Conservation (phyloP, 2,797 vertebrate genomes). For the Bovichtus variegatus region DNA sequence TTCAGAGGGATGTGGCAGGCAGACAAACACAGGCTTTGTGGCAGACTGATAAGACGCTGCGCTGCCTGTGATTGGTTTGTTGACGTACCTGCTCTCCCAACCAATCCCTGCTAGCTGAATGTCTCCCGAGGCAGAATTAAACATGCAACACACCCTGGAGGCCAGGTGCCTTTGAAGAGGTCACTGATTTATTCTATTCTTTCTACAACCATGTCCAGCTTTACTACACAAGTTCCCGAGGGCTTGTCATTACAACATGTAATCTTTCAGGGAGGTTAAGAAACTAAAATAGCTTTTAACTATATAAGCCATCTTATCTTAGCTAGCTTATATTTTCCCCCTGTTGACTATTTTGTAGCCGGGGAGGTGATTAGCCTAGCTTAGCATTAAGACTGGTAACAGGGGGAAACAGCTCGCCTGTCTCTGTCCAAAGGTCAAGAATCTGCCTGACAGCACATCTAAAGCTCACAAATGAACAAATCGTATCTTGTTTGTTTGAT, state of each 20-base stretch:
- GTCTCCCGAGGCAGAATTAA: constrained; percentile 41
- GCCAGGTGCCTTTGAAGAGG: constrained; percentile 14
- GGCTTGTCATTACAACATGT: not conserved
- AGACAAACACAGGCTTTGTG: constrained; percentile 60
- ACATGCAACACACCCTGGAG: constrained; percentile 28
- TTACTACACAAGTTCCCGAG: constrained; percentile 23
- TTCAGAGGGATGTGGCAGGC: constrained; percentile 48
- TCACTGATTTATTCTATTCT: not conserved
- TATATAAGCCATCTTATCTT: too few species aligned
- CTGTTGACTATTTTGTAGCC: constrained; percentile 5
- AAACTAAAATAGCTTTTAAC: not conserved
- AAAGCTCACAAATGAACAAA: not conserved
- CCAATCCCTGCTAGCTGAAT: constrained; percentile 45
- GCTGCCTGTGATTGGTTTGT: constrained; percentile 34
- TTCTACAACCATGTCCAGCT: constrained; percentile 6
- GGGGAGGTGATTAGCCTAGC: not conserved
- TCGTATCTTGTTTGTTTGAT: not conserved
- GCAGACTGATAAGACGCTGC: constrained; percentile 51
- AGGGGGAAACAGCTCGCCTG: not conserved
- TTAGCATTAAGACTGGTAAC: constrained; percentile 12
- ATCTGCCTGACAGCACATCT: not conserved
- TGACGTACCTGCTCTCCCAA: constrained; percentile 19
- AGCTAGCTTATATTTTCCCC: not conserved
- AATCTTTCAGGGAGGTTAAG: not conserved
- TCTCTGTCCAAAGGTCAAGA: not conserved